Base-by-base conservation (phyloP, 2,888 invertebrate species). In the Brachyptera risi region DNA sequence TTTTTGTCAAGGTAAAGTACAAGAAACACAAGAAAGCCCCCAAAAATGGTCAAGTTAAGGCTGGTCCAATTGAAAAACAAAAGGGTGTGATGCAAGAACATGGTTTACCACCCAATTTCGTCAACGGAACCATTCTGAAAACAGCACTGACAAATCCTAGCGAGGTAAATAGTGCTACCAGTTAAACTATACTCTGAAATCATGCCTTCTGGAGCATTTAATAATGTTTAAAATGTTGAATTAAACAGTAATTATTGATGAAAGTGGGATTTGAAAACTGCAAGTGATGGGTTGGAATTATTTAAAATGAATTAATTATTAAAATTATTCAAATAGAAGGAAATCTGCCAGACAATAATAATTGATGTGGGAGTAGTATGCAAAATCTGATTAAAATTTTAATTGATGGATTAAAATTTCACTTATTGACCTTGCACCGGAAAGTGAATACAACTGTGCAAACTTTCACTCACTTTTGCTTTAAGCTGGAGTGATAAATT, bases 81-180 rank as follows among this genome's bases (percentile, higher is more conserved):
- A 65, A 65, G 69, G 69, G 66, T 68, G 67, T 67, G 69, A 71
- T 73, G 67, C 72, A 71, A 61, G 75, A 74, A 68, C 73, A 74
- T 61, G 73, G 73, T 60, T 70, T 80, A 74, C 87, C 87, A 75
- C 84, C 88, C 69, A 88, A 90, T 78, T 83, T 92, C 74, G 88
- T 91, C 74, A 93, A 92, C 74, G 94, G 94, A 72, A 92, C 91
- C 74, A 95, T 95, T 73, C 83, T 95, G 71, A 94, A 94, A 83
- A 92, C 94, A 77, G 95, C 94, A 68, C 84, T 95, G 71, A 95
- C 94, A 69, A 94, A 93, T 77, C 94, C 95, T 69, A 92, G 92
- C 78, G 94, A 94, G 84, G 81, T 81, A n/a, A n/a, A n/a, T n/a
- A n/a, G n/a, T n/a, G n/a, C n/a, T n/a, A n/a, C n/a, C n/a, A n/a